Evolutionary conservation across 1,140 invertebrate genomes (phyloP).

Genomic region (Dysdera silvatica): DNA sequence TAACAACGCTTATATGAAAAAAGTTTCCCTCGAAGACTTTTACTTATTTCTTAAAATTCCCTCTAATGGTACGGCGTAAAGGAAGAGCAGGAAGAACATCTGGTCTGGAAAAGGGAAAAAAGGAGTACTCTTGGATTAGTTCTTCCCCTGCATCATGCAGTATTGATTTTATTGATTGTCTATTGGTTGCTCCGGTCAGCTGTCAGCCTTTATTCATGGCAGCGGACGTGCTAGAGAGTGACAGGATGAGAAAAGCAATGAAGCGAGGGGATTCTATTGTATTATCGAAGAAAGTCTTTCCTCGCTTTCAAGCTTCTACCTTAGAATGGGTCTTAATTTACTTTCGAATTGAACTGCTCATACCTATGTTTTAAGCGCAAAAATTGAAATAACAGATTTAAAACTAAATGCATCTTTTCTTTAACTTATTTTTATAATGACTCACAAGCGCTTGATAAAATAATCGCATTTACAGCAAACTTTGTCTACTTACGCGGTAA

Average conservation of each 20-base stretch:
- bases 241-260: background rate
- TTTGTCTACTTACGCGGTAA: slow-evolving; percentile 29
- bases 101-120: slow-evolving; percentile 6
- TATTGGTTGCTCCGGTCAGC: too few relatives aligned
- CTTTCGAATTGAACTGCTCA: background rate
- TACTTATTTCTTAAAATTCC: too few relatives aligned
- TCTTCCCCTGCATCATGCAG: too few relatives aligned
- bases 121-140: too few relatives aligned
- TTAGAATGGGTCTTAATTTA: background rate
- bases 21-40: too few relatives aligned
- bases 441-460: background rate
- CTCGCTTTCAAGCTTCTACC: background rate
- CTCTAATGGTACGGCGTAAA: too few relatives aligned
- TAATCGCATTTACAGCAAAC: too few relatives aligned
- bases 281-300: background rate
- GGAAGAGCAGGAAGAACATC: slow-evolving; percentile 9
- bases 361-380: background rate
- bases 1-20: too few relatives aligned
- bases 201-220: too few relatives aligned
- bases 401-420: too few relatives aligned
- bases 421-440: background rate
- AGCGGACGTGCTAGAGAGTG: too few relatives aligned
- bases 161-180: too few relatives aligned
- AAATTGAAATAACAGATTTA: background rate
- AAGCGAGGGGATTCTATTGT: background rate